Percentiles rank a stretch among this genome's conserved stretches.
These are phyloP conservation scores for Drepana falcataria DNA, from an alignment of 2,888 invertebrate genomes.

Conservation along the genomic window DNA sequence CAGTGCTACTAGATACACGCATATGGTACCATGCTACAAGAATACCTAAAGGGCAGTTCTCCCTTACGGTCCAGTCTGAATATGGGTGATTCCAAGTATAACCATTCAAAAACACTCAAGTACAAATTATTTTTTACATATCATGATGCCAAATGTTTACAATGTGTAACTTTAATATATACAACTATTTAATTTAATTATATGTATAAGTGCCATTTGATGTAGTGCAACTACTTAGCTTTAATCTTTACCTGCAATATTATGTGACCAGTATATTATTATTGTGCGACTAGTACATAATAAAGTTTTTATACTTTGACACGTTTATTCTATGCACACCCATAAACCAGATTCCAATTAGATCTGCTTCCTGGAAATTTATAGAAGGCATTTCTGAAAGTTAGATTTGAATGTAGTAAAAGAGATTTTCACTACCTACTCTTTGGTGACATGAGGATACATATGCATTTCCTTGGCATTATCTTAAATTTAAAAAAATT, in stretches of 20 bases:
- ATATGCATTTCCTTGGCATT: no score
- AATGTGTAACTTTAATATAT: slow-evolving; percentile 29
- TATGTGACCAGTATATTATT: slow-evolving; percentile 34
- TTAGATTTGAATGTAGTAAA: no score
- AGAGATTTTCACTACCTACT: no score
- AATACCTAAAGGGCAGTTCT: slow-evolving; percentile 88
- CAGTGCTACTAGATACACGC: slow-evolving; percentile 92
- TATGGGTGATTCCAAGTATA: slow-evolving; percentile 81
- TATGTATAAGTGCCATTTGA: slow-evolving; percentile 59
- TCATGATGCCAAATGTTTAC: slow-evolving; percentile 65
- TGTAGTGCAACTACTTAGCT: slow-evolving; percentile 57
- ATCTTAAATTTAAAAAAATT: no score
- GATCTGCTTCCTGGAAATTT: no score
- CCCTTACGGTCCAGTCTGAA: slow-evolving; percentile 93
- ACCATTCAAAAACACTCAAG: slow-evolving; percentile 23
- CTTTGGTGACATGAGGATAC: no score
- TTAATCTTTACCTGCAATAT: slow-evolving; percentile 38
- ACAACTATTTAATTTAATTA: slow-evolving; percentile 31
- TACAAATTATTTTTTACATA: slow-evolving; percentile 61
- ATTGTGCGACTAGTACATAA: slow-evolving; percentile 5
- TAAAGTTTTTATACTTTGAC: not conserved
- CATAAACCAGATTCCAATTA: not conserved
- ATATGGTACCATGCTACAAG: slow-evolving; percentile 95
- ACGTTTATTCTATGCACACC: not conserved
- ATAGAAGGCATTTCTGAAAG: no score